Conservation (phyloP, 2,888 invertebrate genomes). For the Eupithecia dodoneata region DNA sequence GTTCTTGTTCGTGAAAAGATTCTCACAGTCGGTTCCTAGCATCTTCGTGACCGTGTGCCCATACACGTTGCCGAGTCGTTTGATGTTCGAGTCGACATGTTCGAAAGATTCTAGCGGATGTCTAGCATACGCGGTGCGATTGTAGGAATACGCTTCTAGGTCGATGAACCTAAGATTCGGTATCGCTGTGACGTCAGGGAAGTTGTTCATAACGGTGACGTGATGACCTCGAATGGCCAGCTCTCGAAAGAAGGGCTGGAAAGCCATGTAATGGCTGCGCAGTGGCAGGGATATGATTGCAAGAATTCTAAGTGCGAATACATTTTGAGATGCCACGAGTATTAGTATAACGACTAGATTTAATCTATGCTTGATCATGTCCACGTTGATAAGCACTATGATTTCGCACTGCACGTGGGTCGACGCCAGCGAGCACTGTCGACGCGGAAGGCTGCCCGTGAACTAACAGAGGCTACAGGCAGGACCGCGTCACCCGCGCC, state of each 20-base stretch:
- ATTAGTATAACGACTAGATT: background rate
- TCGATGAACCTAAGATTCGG: constrained; percentile 80
- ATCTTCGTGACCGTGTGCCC: constrained; percentile 37
- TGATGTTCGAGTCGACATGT: constrained; percentile 38
- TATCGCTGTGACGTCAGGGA: constrained; percentile 67
- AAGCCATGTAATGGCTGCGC: constrained; percentile 86
- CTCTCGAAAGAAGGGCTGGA: constrained; percentile 80
- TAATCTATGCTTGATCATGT: background rate
- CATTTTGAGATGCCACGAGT: constrained; percentile 41
- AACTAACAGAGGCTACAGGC: background rate
- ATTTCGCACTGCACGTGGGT: constrained; percentile 6
- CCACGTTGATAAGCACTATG: background rate
- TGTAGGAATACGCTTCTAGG: constrained; percentile 52
- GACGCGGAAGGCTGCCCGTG: background rate
- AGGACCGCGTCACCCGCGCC: background rate
- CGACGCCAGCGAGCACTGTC: background rate
- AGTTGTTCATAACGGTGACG: constrained; percentile 85
- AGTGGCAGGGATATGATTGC: constrained; percentile 82
- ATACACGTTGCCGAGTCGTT: constrained; percentile 47
- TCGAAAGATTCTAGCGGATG: constrained; percentile 49
- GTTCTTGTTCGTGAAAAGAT: constrained; percentile 57
- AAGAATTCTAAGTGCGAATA: constrained; percentile 71
- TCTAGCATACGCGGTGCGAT: constrained; percentile 30
- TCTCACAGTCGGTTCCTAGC: constrained; percentile 20
- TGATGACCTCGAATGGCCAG: constrained; percentile 83